Percentiles rank a stretch among this genome's conserved stretches.
These are phyloP conservation scores for Gorsachius magnificus DNA, from an alignment of 2,797 vertebrate species.

Conservation along the genomic window DNA sequence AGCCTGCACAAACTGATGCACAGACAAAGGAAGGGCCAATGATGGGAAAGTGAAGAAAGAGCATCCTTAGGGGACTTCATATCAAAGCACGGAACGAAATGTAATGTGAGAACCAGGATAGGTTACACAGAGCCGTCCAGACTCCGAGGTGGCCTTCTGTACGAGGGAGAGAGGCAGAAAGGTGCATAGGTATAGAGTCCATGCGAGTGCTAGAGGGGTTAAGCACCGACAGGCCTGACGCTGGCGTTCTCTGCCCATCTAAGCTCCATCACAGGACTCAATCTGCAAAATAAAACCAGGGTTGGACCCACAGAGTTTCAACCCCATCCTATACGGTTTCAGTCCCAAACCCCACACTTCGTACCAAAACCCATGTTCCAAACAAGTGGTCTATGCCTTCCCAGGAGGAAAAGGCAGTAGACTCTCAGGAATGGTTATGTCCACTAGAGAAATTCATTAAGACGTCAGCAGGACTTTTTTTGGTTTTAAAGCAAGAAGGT, in stretches of 20 bases:
- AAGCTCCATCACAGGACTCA: not conserved
- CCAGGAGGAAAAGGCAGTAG: not conserved
- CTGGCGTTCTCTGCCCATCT: not conserved
- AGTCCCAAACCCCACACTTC: not conserved
- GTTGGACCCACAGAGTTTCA: not conserved
- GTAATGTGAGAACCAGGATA: not conserved
- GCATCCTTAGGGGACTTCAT: not conserved
- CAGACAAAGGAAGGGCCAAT: not conserved
- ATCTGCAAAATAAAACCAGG: not conserved
- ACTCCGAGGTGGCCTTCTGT: not conserved
- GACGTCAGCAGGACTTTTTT: not conserved
- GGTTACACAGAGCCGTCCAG: not conserved
- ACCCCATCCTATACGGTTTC: not conserved
- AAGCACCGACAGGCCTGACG: not conserved
- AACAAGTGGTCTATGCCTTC: not conserved
- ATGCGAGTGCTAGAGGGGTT: not conserved
- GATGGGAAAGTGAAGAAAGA: not conserved
- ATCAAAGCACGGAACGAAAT: not conserved
- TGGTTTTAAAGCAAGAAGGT: not conserved
- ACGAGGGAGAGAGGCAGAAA: not conserved
- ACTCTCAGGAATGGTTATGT: not conserved
- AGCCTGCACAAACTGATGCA: not conserved
- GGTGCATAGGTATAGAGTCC: not conserved
- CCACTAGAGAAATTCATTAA: not conserved
- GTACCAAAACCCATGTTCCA: not conserved